Evolutionary conservation across 2,888 invertebrate species (phyloP).

Genomic region (Campoplex nolae): DNA sequence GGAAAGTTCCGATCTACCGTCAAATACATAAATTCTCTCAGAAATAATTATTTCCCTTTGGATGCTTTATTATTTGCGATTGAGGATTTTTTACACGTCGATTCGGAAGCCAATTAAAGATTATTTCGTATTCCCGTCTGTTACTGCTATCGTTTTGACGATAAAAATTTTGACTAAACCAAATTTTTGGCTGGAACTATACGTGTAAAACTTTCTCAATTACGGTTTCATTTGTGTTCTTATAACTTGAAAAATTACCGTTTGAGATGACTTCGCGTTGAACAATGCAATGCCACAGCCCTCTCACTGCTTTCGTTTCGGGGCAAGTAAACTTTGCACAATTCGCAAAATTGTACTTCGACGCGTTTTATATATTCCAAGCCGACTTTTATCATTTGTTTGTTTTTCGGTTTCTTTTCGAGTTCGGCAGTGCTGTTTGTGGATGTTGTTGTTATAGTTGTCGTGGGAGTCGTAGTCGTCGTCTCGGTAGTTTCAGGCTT

Average conservation of each 20-base stretch:
- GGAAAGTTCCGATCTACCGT: slow-evolving; percentile 67
- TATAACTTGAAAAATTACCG: slow-evolving; percentile 80
- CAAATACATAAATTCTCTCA: slow-evolving; percentile 54
- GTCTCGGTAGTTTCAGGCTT: slow-evolving; percentile 80
- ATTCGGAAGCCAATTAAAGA: background rate
- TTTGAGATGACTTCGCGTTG: slow-evolving; percentile 90
- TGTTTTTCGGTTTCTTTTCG: slow-evolving; percentile 86
- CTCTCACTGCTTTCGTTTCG: slow-evolving; percentile 87
- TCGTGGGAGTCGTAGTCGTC: slow-evolving; percentile 56
- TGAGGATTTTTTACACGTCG: too few species aligned
- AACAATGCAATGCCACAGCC: slow-evolving; percentile 90
- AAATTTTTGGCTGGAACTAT: slow-evolving; percentile 2
- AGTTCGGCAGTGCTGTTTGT: slow-evolving; percentile 68
- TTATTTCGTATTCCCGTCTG: background rate
- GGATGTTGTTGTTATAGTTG: slow-evolving; percentile 69
- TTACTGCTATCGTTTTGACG: background rate
- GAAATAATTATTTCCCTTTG: slow-evolving; percentile 20
- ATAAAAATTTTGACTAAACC: background rate
- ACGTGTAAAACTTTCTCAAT: background rate
- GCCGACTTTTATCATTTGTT: slow-evolving; percentile 91
- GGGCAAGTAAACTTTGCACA: slow-evolving; percentile 91
- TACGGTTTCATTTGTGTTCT: background rate
- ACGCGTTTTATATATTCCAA: slow-evolving; percentile 92
- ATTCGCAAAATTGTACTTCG: slow-evolving; percentile 92
- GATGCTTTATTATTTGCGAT: background rate